Evolutionary conservation across 1,140 invertebrate genomes (phyloP).

Genomic region (Drosophila neocordata): DNA sequence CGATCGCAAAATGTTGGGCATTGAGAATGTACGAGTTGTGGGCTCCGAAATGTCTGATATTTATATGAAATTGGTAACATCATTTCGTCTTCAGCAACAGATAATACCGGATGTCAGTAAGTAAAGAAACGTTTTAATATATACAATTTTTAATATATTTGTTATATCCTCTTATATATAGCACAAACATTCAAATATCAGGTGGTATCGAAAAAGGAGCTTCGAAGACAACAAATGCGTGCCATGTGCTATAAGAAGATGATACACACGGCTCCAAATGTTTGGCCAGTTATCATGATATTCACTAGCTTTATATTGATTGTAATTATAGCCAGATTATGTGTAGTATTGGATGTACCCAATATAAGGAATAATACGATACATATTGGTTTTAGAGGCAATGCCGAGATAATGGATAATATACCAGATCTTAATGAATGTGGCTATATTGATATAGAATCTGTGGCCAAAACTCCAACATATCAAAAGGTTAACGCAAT

Average conservation of each 20-base stretch:
- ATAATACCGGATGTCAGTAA: slow-evolving; percentile 68
- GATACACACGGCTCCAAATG: slow-evolving; percentile 64
- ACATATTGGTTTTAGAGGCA: slow-evolving; percentile 31
- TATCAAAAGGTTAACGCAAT: neutral
- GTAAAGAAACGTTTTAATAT: slow-evolving; percentile 21
- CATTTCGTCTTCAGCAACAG: slow-evolving; percentile 61
- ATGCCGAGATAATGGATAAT: neutral
- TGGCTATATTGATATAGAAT: slow-evolving; percentile 50
- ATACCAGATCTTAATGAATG: slow-evolving; percentile 50
- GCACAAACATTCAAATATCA: slow-evolving; percentile 67
- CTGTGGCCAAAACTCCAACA: neutral
- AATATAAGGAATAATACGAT: slow-evolving; percentile 35
- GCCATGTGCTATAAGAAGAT: slow-evolving; percentile 77
- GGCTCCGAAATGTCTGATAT: slow-evolving; percentile 64
- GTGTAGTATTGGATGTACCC: slow-evolving; percentile 37
- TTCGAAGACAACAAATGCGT: slow-evolving; percentile 46
- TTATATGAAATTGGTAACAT: slow-evolving; percentile 65
- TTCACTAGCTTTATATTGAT: slow-evolving; percentile 58
- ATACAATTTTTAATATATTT: neutral
- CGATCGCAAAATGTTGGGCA: slow-evolving; percentile 59
- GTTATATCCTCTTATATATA: slow-evolving; percentile 15
- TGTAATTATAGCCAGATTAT: slow-evolving; percentile 41
- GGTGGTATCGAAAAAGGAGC: slow-evolving; percentile 52
- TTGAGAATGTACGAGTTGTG: slow-evolving; percentile 62
- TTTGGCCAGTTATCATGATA: slow-evolving; percentile 68